These are phyloP conservation scores for Bradysia coprophila DNA, from an alignment of 1,140 invertebrate genomes.

Conservation along the genomic window DNA sequence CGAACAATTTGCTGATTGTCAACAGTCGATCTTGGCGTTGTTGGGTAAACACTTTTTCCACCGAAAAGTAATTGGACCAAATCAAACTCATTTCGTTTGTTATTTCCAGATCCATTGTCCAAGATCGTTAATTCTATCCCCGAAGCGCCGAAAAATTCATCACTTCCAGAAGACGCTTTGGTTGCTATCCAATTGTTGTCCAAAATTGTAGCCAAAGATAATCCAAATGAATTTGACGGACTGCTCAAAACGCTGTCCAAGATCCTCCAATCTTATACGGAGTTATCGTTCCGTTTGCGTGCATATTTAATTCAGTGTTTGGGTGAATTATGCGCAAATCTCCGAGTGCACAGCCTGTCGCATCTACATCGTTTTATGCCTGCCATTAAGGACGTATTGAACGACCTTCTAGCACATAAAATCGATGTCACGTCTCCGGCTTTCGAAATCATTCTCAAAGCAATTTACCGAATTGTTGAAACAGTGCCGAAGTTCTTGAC, in stretches of 20 bases:
- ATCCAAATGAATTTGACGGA: constrained; percentile 41
- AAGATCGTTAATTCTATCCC: constrained; percentile 39
- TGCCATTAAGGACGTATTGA: too few species aligned
- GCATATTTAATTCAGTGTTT: constrained; percentile 61
- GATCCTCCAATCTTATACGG: constrained; percentile 32
- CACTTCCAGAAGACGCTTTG: constrained; percentile 61
- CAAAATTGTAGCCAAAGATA: constrained; percentile 38
- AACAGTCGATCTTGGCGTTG: constrained; percentile 30
- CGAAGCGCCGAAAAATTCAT: constrained; percentile 31
- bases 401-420: constrained; percentile 36
- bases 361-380: constrained; percentile 62
- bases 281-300: constrained; percentile 43
- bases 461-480: constrained; percentile 46
- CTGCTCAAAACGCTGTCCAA: constrained; percentile 41
- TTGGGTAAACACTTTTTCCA: too few species aligned
- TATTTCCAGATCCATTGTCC: constrained; percentile 31
- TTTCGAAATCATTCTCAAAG: neutral
- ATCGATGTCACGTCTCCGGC: constrained; percentile 1
- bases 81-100: too few species aligned
- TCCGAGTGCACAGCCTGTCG: constrained; percentile 52
- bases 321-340: constrained; percentile 52
- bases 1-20: constrained; percentile 34
- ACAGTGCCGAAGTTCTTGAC: constrained; percentile 63
- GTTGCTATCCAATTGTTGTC: constrained; percentile 65
- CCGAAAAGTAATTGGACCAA: too few species aligned